Percentiles rank a stretch among this genome's conserved stretches.
Evolutionary conservation across 1,140 invertebrate species (phyloP).

Genomic region (Sinonovacula constricta): DNA sequence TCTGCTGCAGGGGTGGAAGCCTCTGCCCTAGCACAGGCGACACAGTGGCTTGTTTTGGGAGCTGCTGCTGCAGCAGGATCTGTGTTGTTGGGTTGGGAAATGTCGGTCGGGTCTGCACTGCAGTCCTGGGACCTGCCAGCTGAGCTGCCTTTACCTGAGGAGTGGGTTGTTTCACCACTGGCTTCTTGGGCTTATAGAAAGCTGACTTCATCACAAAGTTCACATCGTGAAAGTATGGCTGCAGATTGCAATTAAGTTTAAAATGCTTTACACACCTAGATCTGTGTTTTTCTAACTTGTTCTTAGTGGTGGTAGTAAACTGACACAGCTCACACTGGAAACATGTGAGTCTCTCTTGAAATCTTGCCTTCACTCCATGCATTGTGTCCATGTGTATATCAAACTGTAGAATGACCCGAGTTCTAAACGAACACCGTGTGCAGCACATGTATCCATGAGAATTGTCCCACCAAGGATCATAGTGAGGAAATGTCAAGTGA

Average conservation of each 20-base stretch:
- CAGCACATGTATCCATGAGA: constrained; percentile 84
- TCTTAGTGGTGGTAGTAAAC: constrained; percentile 96
- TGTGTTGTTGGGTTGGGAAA: not conserved
- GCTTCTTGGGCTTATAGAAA: constrained; percentile 65
- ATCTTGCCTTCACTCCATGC: constrained; percentile 89
- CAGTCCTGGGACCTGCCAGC: not conserved
- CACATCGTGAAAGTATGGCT: constrained; percentile 81
- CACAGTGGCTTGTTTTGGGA: not conserved
- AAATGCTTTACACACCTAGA: constrained; percentile 95
- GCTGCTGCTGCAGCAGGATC: not conserved
- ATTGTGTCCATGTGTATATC: constrained; percentile 94
- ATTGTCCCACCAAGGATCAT: constrained; percentile 79
- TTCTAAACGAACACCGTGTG: constrained; percentile 88
- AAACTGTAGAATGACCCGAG: constrained; percentile 91
- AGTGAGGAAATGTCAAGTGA: constrained; percentile 94
- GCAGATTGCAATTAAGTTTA: constrained; percentile 89
- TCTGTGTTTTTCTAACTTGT: constrained; percentile 93
- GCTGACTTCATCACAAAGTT: constrained; percentile 70
- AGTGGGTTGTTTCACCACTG: constrained; percentile 19
- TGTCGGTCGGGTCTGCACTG: constrained; percentile 32
- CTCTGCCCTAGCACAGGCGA: not conserved
- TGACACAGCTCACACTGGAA: constrained; percentile 96
- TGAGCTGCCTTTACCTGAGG: not conserved
- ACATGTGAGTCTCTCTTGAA: constrained; percentile 91
- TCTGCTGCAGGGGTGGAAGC: constrained; percentile 10